Percentiles rank a stretch among this genome's conserved stretches.
Evolutionary conservation across 2,113 vertebrate genomes (phyloP).

Genomic region (Thomomys bottae): DNA sequence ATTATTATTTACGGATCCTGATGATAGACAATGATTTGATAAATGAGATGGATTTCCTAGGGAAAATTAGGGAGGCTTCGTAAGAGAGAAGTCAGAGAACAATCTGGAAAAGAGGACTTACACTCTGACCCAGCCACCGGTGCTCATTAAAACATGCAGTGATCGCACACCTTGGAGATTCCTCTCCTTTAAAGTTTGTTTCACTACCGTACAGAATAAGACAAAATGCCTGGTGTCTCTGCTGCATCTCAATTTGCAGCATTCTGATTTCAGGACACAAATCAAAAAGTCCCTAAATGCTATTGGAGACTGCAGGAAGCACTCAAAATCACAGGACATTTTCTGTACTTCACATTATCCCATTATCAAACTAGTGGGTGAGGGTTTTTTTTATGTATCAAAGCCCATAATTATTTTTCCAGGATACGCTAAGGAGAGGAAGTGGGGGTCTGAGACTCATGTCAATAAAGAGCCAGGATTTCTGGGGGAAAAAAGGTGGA

Average conservation of each 20-base stretch:
- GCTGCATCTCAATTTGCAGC: conserved; percentile 52
- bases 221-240: conserved; percentile 57
- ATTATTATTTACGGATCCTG: neutral
- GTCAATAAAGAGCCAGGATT: conserved; percentile 56
- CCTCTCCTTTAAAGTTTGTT: conserved; percentile 56
- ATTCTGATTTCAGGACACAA: conserved; percentile 57
- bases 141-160: neutral
- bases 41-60: neutral
- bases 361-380: conserved; percentile 77
- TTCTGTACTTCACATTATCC: conserved; percentile 62
- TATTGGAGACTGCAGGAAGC: conserved; percentile 55
- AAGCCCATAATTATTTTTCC: conserved; percentile 79
- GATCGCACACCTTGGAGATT: conserved; percentile 49
- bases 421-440: conserved; percentile 43
- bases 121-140: neutral
- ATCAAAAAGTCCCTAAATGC: conserved; percentile 64
- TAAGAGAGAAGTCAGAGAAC: neutral
- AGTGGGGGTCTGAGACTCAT: conserved; percentile 24
- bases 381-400: conserved; percentile 75
- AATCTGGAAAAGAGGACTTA: neutral
- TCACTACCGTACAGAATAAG: conserved; percentile 53
- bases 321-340: conserved; percentile 56
- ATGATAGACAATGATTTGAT: neutral
- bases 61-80: neutral
- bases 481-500: conserved; percentile 58